A percentile compares a stretch with the other conserved stretches of the same genome.
These are phyloP conservation scores for Ladona fulva DNA, from an alignment of 1,140 invertebrate species.

Conservation along the genomic window DNA sequence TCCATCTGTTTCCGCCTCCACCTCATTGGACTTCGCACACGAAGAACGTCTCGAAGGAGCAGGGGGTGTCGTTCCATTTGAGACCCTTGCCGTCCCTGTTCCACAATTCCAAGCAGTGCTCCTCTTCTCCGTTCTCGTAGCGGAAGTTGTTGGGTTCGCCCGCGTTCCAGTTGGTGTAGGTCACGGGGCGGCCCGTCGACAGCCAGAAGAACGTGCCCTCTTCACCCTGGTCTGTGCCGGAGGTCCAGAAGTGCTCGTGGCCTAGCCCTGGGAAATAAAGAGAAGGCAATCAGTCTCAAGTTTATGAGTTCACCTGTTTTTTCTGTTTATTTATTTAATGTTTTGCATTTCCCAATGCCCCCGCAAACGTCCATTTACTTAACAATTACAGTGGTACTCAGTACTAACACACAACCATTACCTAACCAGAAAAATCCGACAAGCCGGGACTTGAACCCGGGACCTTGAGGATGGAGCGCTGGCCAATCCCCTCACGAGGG, in stretches of 20 bases:
- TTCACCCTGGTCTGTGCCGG: slow-evolving; percentile 80
- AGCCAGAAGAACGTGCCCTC: slow-evolving; percentile 89
- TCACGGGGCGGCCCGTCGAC: slow-evolving; percentile 76
- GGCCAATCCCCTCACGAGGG: too few species aligned
- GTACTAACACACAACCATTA: too few species aligned
- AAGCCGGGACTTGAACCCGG: too few species aligned
- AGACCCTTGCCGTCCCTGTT: slow-evolving; percentile 82
- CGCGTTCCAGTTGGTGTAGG: slow-evolving; percentile 87
- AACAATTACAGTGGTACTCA: too few species aligned
- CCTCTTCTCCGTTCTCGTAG: slow-evolving; percentile 86
- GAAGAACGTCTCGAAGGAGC: slow-evolving; percentile 85
- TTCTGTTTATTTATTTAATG: too few species aligned
- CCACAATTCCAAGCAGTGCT: slow-evolving; percentile 84
- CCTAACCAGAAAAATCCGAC: too few species aligned
- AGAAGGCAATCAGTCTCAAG: too few species aligned
- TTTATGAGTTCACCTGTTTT: too few species aligned
- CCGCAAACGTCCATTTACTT: too few species aligned
- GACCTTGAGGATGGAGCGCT: too few species aligned
- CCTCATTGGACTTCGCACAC: slow-evolving; percentile 64
- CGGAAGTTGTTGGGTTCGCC: slow-evolving; percentile 85
- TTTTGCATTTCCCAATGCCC: too few species aligned
- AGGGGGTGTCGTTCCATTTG: slow-evolving; percentile 88
- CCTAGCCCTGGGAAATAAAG: slow-evolving; percentile 55
- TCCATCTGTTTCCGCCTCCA: not conserved
- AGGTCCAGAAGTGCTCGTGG: slow-evolving; percentile 87